Base-by-base conservation (phyloP, 1,140 invertebrate species). In the Microplitis mediator region DNA sequence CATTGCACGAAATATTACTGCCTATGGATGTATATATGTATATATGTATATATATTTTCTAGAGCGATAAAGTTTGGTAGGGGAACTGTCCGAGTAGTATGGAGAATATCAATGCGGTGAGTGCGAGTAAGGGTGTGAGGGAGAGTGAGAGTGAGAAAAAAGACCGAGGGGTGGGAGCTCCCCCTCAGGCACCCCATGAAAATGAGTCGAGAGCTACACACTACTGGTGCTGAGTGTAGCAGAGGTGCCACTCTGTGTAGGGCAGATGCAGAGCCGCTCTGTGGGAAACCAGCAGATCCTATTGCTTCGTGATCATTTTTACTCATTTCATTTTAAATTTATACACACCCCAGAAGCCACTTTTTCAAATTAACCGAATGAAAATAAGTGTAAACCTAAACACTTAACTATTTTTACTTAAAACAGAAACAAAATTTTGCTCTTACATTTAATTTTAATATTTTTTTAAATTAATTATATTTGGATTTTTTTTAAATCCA, bases 211-310 rank as follows among this genome's bases (percentile, higher is more conserved):
- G 35, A 54, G 67, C 70, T 61, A 23, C 23, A 23, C 23, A 23
- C 23, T 23, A 23, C 23, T 45, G 72, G 45, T 62, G 60, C 54
- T 54, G 35, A 51, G 39, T 45, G 39, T 23, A 23, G 23, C 39
- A 45, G 39, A 50, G 61, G 71, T 60, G 69, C 31, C 76, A 77
- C 78, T 45, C 39, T 45, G 39, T 75, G 71, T 61, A 78, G 77
- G 78, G 81, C 85, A 84, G 83, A 86, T 85, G 83, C 80, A 79
- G 76, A 23, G 78, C 75, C 82, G 77, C 82, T 85, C 39, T 45
- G 84, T 86, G 85, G 85, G 85, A 86, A 86, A 82, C 77, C 77
- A 77, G 78, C 77, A 75, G n/a, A 74, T 66, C 4, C 67, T 71
- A 31, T 32, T 50, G 8, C 62, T 56, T 56, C 14, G 13, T 63